These are phyloP conservation scores for Drosophila robusta DNA, from an alignment of 2,888 invertebrate genomes.

Conservation along the genomic window DNA sequence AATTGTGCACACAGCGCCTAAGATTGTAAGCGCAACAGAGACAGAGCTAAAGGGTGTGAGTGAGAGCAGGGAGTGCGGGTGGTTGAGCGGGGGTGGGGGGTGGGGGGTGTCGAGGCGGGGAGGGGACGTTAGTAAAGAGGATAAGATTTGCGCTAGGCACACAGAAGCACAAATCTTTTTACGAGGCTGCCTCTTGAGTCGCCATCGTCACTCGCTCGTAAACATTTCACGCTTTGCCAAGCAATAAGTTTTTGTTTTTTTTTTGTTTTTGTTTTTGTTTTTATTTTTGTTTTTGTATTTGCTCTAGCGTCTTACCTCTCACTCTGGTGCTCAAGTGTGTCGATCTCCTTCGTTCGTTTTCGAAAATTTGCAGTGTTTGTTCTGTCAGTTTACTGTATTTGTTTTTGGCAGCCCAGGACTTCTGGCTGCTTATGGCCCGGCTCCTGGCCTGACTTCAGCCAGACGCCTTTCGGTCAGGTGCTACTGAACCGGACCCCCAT, in stretches of 20 bases:
- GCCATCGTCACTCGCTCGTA: slow-evolving; percentile 79
- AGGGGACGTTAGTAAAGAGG: slow-evolving; percentile 47
- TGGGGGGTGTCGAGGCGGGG: background rate
- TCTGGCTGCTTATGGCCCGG: slow-evolving; percentile 18
- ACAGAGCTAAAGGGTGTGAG: slow-evolving; percentile 5
- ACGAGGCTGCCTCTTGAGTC: slow-evolving; percentile 61
- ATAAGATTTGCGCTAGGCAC: slow-evolving; percentile 60
- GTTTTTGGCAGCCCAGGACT: slow-evolving; percentile 65
- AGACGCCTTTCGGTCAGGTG: slow-evolving; percentile 46
- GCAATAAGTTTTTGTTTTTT: slow-evolving; percentile 65
- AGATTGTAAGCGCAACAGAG: slow-evolving; percentile 29
- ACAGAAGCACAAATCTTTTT: slow-evolving; percentile 61
- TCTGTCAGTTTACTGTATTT: slow-evolving; percentile 70
- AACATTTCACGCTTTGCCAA: slow-evolving; percentile 80
- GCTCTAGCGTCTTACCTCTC: background rate
- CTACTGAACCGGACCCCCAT: slow-evolving; percentile 4
- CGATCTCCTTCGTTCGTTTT: slow-evolving; percentile 33
- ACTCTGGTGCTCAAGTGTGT: slow-evolving; percentile 9
- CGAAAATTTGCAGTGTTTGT: slow-evolving; percentile 49
- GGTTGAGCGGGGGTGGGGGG: too few species aligned
- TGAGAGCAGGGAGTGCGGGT: background rate
- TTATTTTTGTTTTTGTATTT: background rate
- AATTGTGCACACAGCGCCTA: slow-evolving; percentile 54
- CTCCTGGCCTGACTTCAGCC: slow-evolving; percentile 27
- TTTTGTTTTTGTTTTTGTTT: slow-evolving; percentile 1